Conservation (phyloP, 1,140 invertebrate species). For the Rhynchophorus ferrugineus region DNA sequence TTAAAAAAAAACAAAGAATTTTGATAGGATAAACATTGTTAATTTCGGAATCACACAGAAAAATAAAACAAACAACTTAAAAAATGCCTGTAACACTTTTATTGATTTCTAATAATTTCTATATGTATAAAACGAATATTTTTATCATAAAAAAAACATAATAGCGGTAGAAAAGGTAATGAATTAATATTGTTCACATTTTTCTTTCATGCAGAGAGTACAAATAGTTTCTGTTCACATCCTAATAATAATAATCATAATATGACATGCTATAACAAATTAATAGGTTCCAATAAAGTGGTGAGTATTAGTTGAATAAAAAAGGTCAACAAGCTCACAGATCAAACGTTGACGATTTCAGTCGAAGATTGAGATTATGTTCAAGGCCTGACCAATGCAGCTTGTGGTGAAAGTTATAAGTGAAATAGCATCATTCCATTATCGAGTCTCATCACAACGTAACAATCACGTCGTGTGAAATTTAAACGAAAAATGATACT, state of each 20-base stretch:
- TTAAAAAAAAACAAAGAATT: too few species aligned
- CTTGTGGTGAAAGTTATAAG: too few species aligned
- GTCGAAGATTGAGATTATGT: too few species aligned
- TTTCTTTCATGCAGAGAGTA: constrained; percentile 1
- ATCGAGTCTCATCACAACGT: too few species aligned
- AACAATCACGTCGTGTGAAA: too few species aligned
- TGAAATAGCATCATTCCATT: too few species aligned
- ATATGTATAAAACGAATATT: constrained; percentile 7
- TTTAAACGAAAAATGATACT: too few species aligned
- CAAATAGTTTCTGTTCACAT: not conserved
- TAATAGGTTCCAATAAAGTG: not conserved
- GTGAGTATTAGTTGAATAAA: not conserved
- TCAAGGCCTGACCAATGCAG: too few species aligned
- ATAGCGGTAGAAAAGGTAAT: not conserved
- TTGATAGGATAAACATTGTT: too few species aligned
- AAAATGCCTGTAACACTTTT: not conserved
- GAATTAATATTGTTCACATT: constrained; percentile 2
- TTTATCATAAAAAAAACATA: constrained; percentile 3
- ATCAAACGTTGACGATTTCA: too few species aligned
- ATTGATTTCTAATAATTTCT: not conserved
- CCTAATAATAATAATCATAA: not conserved
- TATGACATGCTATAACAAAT: constrained; percentile 5
- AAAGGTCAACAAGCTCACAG: too few species aligned
- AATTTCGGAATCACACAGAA: too few species aligned
- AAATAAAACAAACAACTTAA: not conserved